Evolutionary conservation across 2,113 vertebrate species (phyloP), one percentile per base, ranked within the genome.

Genomic region (Grammomys dolichurus): DNA sequence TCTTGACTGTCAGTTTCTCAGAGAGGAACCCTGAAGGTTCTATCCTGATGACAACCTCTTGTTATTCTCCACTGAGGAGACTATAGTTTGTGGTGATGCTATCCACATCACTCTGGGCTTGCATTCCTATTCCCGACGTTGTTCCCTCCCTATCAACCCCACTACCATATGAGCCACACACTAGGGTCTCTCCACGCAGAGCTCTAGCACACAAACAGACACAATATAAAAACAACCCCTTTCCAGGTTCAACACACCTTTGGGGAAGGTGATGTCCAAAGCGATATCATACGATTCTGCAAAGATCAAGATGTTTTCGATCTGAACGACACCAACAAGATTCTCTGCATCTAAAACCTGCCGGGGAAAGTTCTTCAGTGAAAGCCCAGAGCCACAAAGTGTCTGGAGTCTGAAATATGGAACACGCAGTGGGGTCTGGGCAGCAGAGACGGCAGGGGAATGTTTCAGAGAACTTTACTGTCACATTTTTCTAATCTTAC

Each of bases 291-390:
- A 99, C 4, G 99, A 98, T 78, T 99, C 99, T 0, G 99, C 99
- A 36, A 98, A 69, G 84, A 99, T 36, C 14, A 98, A 82, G 65
- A 99, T 98, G 93, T 98, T 99, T 98, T 99, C 99, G 9, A 98
- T 97, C n/a, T 99, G 99, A 85, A 99, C 98, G 7, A 99, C 73
- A 11, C 99, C 99, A 58, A 99, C 86, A 48, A 99, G 93, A 33
- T 99, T 99, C 22, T 99, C 99, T 70, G 97, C 97, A 89, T 99
- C 99, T 1, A 99, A 99, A 58, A 99, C 98, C 99, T 99, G 97
- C 91, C 73, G 40, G 20, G 73, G 58, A 28, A 80, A 97, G 87
- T 72, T 87, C 9, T 36, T 91, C 24, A 88, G 69, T 88, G 4
- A 78, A 54, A 87, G 56, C 1, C 3, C 56, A 75, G 31, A 80